Conservation (phyloP, 1,140 invertebrate species). For the Phenacoccus solenopsis region DNA sequence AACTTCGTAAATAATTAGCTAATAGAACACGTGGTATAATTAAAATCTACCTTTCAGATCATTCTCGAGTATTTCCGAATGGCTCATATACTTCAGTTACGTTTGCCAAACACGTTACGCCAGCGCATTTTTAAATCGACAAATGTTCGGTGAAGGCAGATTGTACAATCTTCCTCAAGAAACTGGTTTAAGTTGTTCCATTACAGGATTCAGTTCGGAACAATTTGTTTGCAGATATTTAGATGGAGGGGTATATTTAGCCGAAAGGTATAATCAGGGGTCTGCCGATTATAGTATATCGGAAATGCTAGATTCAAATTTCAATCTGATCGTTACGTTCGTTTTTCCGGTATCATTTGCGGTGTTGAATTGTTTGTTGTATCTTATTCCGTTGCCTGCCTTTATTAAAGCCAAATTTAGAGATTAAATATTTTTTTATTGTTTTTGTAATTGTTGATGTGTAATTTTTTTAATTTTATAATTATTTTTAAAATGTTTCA, state of each 20-base stretch:
- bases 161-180: conserved; percentile 16
- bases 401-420: conserved; percentile 80
- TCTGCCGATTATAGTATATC: conserved; percentile 43
- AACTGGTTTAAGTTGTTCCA: conserved; percentile 12
- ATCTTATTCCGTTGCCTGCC: conserved; percentile 70
- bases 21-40: too few species aligned
- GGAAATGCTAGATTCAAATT: conserved; percentile 49
- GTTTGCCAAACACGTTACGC: conserved; percentile 62
- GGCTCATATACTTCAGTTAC: conserved; percentile 66
- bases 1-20: too few species aligned
- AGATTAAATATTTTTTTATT: conserved; percentile 42
- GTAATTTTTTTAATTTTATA: not conserved
- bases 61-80: conserved; percentile 54
- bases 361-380: conserved; percentile 70
- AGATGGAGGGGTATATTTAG: conserved; percentile 55
- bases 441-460: not conserved
- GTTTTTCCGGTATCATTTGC: conserved; percentile 68
- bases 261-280: conserved; percentile 55
- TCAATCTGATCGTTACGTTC: conserved; percentile 69
- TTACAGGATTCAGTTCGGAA: conserved; percentile 4
- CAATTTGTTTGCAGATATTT: conserved; percentile 47
- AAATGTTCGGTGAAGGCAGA: conserved; percentile 39
- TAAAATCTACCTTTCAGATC: conserved; percentile 26
- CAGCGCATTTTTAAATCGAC: conserved; percentile 52
- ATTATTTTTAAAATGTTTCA: conserved; percentile 54